Conservation (phyloP, 2,113 vertebrate species). For the Ciconia boyciana region DNA sequence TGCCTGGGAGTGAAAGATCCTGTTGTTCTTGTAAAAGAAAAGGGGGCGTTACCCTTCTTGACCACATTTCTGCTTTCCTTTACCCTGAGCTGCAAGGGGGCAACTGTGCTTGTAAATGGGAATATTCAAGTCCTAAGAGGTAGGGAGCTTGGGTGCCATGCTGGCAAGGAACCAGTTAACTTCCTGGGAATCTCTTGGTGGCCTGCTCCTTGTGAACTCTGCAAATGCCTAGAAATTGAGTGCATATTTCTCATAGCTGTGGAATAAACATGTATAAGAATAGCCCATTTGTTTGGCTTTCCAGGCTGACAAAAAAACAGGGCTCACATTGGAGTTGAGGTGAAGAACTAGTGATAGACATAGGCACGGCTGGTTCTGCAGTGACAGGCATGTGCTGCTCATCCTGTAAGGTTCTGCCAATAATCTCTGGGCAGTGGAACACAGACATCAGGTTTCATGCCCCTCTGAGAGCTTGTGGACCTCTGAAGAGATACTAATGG, state of each 20-base stretch:
- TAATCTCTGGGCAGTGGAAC: background rate
- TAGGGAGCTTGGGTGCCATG: background rate
- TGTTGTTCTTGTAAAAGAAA: background rate
- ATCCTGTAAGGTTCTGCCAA: background rate
- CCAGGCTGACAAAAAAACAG: background rate
- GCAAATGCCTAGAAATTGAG: constrained; percentile 13
- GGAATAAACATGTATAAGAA: constrained; percentile 54
- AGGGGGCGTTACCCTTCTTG: background rate
- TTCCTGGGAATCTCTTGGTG: background rate
- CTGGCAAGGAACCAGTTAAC: background rate
- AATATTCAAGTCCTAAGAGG: background rate
- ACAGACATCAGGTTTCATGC: constrained; percentile 32
- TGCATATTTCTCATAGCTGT: constrained; percentile 13
- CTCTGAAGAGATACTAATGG: constrained; percentile 2
- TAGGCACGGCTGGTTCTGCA: background rate
- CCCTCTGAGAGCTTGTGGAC: constrained; percentile 3
- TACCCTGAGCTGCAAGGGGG: background rate
- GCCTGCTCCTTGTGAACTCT: constrained; percentile 5
- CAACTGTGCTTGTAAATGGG: background rate
- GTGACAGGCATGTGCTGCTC: background rate
- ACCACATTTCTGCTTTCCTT: background rate
- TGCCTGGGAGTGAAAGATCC: background rate
- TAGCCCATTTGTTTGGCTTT: constrained; percentile 55
- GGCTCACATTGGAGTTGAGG: background rate
- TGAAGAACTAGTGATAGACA: background rate